Base-by-base conservation (phyloP, 2,888 invertebrate species). In the Amphipoea lucens region DNA sequence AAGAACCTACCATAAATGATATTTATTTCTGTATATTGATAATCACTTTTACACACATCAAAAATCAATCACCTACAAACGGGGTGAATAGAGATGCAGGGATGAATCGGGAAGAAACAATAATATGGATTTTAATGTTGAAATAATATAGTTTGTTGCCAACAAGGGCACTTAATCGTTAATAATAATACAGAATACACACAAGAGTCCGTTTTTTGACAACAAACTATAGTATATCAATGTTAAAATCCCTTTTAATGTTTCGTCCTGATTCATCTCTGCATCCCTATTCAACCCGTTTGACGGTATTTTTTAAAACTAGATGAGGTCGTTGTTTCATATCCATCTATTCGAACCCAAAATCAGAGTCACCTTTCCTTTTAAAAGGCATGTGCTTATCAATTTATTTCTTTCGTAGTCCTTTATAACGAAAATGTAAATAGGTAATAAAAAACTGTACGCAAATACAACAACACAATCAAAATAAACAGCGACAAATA, bases 401-500 rank as follows among this genome's bases (percentile, higher is more conserved):
- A 14, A 4, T 4, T 51, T 36, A 29, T 51, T 36, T 0, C 4
- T 7, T 51, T 69, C 51, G 12, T 7, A 69, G 69, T 36, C 14
- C 14, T 36, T 12, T 29, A 6, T 0, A 70, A 11, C 1, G 5
- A 70, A 17, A 54, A 36, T 9, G n/a, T 17, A 54, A 3, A 36
- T 23, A 6, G 11, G 29, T 29, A 29, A 29, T 29, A 29, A 67
- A 40, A 29, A 11, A 0, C 60, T 72, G 11, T 2, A 23, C 1
- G 4, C 36, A 36, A 60, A 54, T n/a, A 54, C 17, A 57, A 60
- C n/a, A 74, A 74, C 17, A 29, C 57, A 29, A 57, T 48, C 40
- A 57, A 62, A 76, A 74, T 23, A 75, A 51, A 74, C 57, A 71
- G 29, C n/a, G n/a, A 73, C 54, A 60, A 79, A 82, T 81, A 78